A percentile compares a stretch with the other conserved stretches of the same genome.
phyloP scores from a whole-genome alignment of 1,140 invertebrate genomes.

The Stratiolaelaps scimitus region DNA sequence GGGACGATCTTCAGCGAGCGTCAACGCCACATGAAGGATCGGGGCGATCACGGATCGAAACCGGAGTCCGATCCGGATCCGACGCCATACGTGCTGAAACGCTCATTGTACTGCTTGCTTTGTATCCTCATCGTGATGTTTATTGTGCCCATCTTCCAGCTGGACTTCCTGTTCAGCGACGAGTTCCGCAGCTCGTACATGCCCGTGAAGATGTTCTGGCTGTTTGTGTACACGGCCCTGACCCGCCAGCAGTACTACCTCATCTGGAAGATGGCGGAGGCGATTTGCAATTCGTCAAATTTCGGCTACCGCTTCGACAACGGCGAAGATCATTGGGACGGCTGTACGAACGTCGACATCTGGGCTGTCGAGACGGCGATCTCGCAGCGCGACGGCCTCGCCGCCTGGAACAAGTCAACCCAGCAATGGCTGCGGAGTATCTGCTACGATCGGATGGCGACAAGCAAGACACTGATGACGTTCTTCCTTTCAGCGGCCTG shows the following conservation, averaged over 20 bases:
- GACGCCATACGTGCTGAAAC: slow-evolving; percentile 22
- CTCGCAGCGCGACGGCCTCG: slow-evolving; percentile 53
- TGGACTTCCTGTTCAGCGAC: slow-evolving; percentile 1
- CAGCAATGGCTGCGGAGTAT: slow-evolving; percentile 72
- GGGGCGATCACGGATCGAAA: neutral
- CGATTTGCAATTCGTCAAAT: slow-evolving; percentile 22
- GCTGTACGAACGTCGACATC: slow-evolving; percentile 21
- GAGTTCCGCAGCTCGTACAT: neutral
- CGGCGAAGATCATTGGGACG: slow-evolving; percentile 13
- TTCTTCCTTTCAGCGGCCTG: slow-evolving; percentile 81
- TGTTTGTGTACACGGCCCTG: slow-evolving; percentile 21
- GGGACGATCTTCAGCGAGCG: slow-evolving; percentile 20
- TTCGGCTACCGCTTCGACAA: slow-evolving; percentile 3
- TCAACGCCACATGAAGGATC: neutral
- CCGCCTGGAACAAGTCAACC: slow-evolving; percentile 81
- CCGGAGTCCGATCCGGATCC: neutral
- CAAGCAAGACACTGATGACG: slow-evolving; percentile 47
- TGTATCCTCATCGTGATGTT: neutral
- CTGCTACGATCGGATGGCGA: slow-evolving; percentile 64
- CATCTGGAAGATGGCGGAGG: slow-evolving; percentile 24
- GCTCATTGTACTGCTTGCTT: neutral
- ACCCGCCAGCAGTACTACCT: slow-evolving; percentile 25
- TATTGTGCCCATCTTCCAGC: neutral
- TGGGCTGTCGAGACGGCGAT: slow-evolving; percentile 7
- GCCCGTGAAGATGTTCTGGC: slow-evolving; percentile 12